phyloP scores from a whole-genome alignment of 2,113 vertebrate genomes.

The Zosterops hypoxanthus region DNA sequence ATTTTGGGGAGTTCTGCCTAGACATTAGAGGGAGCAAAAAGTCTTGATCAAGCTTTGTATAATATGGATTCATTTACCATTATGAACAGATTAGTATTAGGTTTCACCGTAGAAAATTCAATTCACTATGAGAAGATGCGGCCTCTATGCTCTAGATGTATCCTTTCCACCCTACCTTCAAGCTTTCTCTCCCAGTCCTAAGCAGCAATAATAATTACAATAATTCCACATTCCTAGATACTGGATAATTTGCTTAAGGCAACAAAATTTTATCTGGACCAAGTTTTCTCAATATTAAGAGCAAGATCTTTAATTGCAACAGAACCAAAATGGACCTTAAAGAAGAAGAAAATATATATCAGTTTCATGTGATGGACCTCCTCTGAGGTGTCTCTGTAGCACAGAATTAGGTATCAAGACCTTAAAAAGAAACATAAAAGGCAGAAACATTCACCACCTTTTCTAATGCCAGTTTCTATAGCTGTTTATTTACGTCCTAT shows the following conservation, averaged over 20 bases:
- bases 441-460: not conserved
- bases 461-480: not conserved
- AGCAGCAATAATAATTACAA: not conserved
- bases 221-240: not conserved
- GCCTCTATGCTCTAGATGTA: not conserved
- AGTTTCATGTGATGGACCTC: not conserved
- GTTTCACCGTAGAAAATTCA: not conserved
- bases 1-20: not conserved
- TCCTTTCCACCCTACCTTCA: not conserved
- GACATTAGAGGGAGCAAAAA: not conserved
- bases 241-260: not conserved
- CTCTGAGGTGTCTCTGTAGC: not conserved
- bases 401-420: not conserved
- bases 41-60: not conserved
- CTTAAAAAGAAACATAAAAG: not conserved
- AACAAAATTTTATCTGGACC: not conserved
- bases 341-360: not conserved
- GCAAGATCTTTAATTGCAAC: not conserved
- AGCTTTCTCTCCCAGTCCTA: not conserved
- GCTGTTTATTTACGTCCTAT: not conserved
- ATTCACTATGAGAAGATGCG: not conserved
- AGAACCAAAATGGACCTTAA: not conserved
- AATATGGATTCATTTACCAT: not conserved
- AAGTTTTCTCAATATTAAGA: not conserved
- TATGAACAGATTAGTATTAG: not conserved